Conservation (phyloP, 2,797 vertebrate species). For the Diplodus sargus region DNA sequence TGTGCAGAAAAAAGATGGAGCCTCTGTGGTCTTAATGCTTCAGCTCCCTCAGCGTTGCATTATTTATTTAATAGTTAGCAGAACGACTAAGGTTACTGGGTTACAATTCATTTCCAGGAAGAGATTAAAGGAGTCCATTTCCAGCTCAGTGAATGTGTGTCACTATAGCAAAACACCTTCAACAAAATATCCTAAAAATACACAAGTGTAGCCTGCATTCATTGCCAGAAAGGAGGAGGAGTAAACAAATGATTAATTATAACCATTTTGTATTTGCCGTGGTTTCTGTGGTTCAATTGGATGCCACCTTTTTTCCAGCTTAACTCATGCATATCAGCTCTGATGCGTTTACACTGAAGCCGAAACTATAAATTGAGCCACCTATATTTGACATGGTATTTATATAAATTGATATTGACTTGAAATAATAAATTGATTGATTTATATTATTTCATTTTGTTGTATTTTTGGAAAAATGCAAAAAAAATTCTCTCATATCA, state of each 20-base stretch:
- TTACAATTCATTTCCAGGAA: slow-evolving; percentile 59
- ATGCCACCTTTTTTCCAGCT: neutral
- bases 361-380: neutral
- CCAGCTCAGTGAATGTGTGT: slow-evolving; percentile 37
- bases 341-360: neutral
- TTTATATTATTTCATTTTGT: too few species aligned
- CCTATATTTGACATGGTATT: neutral
- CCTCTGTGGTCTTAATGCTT: slow-evolving; percentile 57
- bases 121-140: slow-evolving; percentile 59
- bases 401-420: too few species aligned
- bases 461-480: neutral
- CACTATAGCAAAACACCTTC: slow-evolving; percentile 16
- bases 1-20: slow-evolving; percentile 59
- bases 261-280: neutral
- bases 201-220: slow-evolving; percentile 5
- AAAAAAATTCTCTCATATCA: neutral
- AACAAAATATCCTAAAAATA: slow-evolving; percentile 41
- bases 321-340: neutral
- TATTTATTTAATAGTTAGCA: slow-evolving; percentile 76
- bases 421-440: too few species aligned
- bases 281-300: neutral
- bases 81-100: slow-evolving; percentile 72
- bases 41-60: slow-evolving; percentile 65
- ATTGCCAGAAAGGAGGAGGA: neutral
- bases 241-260: slow-evolving; percentile 16